phyloP scores from a whole-genome alignment of 2,797 vertebrate species.

The Phalanger gymnotis region DNA sequence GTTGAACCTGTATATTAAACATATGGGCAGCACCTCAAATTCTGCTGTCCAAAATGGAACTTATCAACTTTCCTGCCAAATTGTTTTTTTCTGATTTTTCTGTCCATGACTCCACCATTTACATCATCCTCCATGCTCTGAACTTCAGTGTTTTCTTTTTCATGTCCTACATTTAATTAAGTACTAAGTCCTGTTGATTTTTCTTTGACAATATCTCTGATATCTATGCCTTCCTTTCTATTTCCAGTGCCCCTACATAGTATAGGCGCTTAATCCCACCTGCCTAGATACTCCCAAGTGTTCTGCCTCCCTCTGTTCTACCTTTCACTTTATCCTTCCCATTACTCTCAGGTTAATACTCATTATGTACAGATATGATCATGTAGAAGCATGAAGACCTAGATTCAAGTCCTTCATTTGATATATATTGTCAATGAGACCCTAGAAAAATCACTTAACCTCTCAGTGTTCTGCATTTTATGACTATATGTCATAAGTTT shows the following conservation, averaged over 20 bases:
- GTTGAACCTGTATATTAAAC: not conserved
- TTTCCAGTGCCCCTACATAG: not conserved
- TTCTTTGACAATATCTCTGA: not conserved
- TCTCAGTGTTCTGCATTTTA: not conserved
- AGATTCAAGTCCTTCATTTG: not conserved
- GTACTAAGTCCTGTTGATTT: not conserved
- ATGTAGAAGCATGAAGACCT: not conserved
- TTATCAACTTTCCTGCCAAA: not conserved
- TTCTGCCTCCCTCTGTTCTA: not conserved
- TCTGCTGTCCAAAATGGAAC: not conserved
- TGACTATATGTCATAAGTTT: not conserved
- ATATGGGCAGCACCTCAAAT: not conserved
- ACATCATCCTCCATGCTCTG: not conserved
- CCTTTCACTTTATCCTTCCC: not conserved
- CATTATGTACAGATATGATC: not conserved
- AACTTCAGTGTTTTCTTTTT: not conserved
- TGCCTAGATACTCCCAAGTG: not conserved
- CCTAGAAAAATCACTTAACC: not conserved
- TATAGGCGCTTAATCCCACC: not conserved
- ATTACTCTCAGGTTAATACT: not conserved
- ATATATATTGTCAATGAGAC: not conserved
- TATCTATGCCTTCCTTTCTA: not conserved
- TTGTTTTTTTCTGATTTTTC: not conserved
- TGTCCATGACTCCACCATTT: not conserved
- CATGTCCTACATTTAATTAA: not conserved